Base-by-base conservation (phyloP, 1,140 invertebrate species). In the Semibalanus balanoides region DNA sequence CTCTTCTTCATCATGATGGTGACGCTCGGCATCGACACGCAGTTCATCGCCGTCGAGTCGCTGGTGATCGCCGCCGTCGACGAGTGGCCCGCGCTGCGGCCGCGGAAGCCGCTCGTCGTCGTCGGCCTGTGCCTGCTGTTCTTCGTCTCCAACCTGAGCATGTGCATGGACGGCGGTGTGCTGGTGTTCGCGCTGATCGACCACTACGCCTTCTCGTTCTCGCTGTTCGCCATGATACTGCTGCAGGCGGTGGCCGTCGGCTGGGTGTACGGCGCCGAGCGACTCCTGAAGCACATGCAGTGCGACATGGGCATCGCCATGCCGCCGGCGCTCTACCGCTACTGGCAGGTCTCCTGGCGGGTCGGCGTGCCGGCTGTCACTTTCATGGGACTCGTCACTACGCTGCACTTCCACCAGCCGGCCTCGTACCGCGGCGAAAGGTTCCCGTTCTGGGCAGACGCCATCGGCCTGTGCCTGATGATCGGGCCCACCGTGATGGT, bases 141-240 rank as follows among this genome's bases (percentile, higher is more conserved):
- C 51, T 64, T 64, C 22, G 11, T 64, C 14, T 14, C 51, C 51
- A 22, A 25, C 51, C 51, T 64, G 51, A 64, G 51, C 22, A 25
- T 76, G 76, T 76, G 73, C 77, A 83, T 84, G 76, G 83, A 92
- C 90, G 94, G 93, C 79, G 95, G 94, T 78, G 95, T 96, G 79
- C 96, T 93, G 81, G 92, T 93, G 81, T 96, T 97, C 83, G 92
- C 94, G 87, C 84, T 96, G 43, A 91, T 96, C 82, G 94, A 97
- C 82, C 93, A 94, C 83, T 97, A 95, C 83, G 90, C 93, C 11
- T 93, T 94, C 29, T 93, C 93, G 0, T 89, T 95, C 78, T 94
- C 93, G 17, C 91, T 96, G 64, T 94, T 95, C 87, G 94, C 94
- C 80, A 86, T 96, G 51, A 93, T 93, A 51, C 94, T 93, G 73